Conservation (phyloP, 2,113 vertebrate genomes). For the Saccopteryx bilineata region DNA sequence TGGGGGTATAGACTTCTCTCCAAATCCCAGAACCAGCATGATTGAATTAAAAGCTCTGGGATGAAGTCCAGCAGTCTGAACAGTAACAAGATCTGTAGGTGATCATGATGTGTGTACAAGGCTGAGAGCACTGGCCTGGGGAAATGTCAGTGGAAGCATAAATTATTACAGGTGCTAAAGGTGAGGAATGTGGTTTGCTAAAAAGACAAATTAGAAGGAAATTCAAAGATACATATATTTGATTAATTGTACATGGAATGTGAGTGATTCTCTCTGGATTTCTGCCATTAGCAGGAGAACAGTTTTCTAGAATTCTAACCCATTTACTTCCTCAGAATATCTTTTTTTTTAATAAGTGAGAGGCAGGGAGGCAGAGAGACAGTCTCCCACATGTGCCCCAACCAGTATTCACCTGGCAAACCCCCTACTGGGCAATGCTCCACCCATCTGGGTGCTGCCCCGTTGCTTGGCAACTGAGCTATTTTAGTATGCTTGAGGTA, state of each 20-base stretch:
- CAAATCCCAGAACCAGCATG: neutral
- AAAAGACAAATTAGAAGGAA: neutral
- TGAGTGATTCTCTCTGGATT: neutral
- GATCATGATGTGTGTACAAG: neutral
- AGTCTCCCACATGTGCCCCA: too few relatives aligned
- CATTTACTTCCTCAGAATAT: neutral
- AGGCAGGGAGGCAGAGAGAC: too few relatives aligned
- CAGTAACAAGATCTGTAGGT: neutral
- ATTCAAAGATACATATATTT: neutral
- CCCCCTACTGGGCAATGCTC: too few relatives aligned
- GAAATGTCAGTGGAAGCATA: neutral
- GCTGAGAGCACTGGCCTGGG: neutral
- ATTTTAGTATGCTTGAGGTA: too few relatives aligned
- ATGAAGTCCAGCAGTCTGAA: neutral
- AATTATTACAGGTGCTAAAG: neutral
- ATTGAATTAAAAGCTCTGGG: neutral
- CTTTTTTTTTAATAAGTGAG: neutral
- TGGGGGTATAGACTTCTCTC: neutral
- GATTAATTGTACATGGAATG: neutral
- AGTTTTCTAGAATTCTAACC: constrained; percentile 24
- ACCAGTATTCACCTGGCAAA: too few relatives aligned
- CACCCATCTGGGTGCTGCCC: too few relatives aligned
- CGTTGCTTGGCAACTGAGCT: too few relatives aligned
- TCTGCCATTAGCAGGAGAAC: neutral
- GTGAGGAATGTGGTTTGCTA: neutral